Evolutionary conservation across 2,797 vertebrate species (phyloP).

Genomic region (Sebastes goodei): DNA sequence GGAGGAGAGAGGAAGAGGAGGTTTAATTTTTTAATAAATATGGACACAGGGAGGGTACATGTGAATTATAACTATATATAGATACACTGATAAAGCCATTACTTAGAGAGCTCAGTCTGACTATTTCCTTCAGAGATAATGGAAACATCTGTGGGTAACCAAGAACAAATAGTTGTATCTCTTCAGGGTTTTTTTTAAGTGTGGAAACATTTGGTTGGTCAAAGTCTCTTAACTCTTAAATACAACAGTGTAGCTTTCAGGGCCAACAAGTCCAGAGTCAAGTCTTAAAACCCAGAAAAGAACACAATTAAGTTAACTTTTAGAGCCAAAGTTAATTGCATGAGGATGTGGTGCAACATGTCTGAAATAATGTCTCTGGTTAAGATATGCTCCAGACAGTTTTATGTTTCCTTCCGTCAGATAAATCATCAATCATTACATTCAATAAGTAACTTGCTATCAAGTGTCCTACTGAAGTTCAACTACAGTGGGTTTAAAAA

Average conservation of each 20-base stretch:
- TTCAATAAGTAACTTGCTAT: not conserved
- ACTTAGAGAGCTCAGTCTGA: not conserved
- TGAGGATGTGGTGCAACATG: not conserved
- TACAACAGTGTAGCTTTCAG: not conserved
- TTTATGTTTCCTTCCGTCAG: not conserved
- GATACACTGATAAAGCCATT: not conserved
- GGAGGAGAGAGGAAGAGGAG: slow-evolving; percentile 4
- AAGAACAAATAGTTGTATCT: not conserved
- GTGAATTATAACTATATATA: not conserved
- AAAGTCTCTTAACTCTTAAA: not conserved
- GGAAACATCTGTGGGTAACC: not conserved
- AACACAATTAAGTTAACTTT: not conserved
- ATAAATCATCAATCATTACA: not conserved
- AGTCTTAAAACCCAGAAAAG: not conserved
- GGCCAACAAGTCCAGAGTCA: not conserved
- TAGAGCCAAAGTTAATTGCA: not conserved
- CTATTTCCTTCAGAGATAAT: not conserved
- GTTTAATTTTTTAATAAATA: not conserved
- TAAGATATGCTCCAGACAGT: not conserved
- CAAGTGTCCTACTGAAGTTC: not conserved
- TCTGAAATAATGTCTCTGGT: not conserved
- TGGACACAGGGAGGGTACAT: not conserved
- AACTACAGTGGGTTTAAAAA: not conserved
- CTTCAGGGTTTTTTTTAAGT: not conserved
- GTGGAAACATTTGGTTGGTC: not conserved